phyloP scores from a whole-genome alignment of 2,888 invertebrate species.

The Eupithecia dodoneata region DNA sequence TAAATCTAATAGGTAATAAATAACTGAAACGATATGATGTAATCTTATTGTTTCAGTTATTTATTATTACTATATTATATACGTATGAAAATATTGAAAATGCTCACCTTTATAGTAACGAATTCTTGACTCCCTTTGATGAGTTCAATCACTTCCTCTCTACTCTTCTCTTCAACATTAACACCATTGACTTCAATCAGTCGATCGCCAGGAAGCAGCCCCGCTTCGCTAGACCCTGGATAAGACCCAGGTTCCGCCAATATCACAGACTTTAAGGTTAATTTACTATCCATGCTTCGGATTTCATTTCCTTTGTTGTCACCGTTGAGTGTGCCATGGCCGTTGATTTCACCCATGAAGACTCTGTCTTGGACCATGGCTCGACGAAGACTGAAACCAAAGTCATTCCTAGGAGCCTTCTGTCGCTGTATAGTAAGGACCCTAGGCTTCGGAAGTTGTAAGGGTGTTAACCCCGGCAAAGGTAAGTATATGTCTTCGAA shows the following conservation, averaged over 20 bases:
- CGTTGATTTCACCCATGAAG: conserved; percentile 71
- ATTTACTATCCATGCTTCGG: conserved; percentile 67
- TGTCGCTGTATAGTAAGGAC: conserved; percentile 90
- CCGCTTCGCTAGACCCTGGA: conserved; percentile 90
- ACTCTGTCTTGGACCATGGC: conserved; percentile 91
- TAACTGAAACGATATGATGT: too few relatives aligned
- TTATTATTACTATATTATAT: background rate
- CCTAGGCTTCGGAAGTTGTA: conserved; percentile 89
- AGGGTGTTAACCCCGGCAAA: conserved; percentile 87
- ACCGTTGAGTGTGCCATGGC: conserved; percentile 69
- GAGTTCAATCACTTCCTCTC: conserved; percentile 97
- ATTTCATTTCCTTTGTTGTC: conserved; percentile 71
- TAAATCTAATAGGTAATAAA: too few relatives aligned
- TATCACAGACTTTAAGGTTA: conserved; percentile 89
- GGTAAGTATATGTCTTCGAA: conserved; percentile 90
- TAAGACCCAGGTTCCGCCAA: conserved; percentile 95
- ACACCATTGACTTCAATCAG: conserved; percentile 95
- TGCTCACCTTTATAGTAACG: conserved; percentile 92
- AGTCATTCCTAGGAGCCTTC: conserved; percentile 94
- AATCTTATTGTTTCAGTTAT: too few relatives aligned
- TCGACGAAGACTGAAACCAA: conserved; percentile 96
- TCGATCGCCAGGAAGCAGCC: conserved; percentile 96
- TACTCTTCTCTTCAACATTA: conserved; percentile 91
- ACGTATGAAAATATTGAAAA: background rate
- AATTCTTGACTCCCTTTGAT: conserved; percentile 93